Evolutionary conservation across 2,113 vertebrate genomes (phyloP), one percentile per base, ranked within the genome.

Genomic region (Gambusia holbrooki): DNA sequence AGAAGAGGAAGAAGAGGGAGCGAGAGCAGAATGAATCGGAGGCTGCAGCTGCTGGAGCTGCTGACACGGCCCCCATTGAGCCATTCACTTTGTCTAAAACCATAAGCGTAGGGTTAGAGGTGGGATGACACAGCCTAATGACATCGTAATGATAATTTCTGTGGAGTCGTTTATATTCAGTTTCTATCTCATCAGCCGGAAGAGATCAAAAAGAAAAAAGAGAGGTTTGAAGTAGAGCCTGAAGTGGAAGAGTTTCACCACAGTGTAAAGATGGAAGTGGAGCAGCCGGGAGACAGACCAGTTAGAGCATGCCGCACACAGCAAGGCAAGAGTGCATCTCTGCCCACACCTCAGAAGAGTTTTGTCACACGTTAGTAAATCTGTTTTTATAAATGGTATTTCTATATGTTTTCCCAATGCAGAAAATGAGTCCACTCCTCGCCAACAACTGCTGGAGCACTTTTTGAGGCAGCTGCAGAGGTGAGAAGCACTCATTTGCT

Each of bases 391-490:
- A 10, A 63, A 27, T 60, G 25, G 6, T 74, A 8, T 2, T n/a
- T 29, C 15, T 4, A 28, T 27, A 11, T 78, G 84, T 84, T 84
- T 89, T 19, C 72, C 69, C 67, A 25, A 90, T 94, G 86, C 92
- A 94, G 98, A 99, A 88, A 97, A 90, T 17, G 98, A 99, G 85
- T 97, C 94, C 68, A 97, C 97, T 0, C 98, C 98, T 0, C 96
- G 98, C 27, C 98, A 99, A 79, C 97, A 97, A 28, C 93, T 99
- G 30, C 88, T 99, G 14, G 97, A 99, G 73, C 97, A 99, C 86
- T 99, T 99, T 76, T 92, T 99, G 74, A 96, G 97, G 22, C 97
- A 99, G 89, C 91, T 99, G 58, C 98, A 99, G 79, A 97, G 98
- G 98, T 99, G 89, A 90, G 86, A 4, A 40, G n/a, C 13, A 17